Base-by-base conservation (phyloP, 2,888 invertebrate genomes). In the Parasteatoda lunata region DNA sequence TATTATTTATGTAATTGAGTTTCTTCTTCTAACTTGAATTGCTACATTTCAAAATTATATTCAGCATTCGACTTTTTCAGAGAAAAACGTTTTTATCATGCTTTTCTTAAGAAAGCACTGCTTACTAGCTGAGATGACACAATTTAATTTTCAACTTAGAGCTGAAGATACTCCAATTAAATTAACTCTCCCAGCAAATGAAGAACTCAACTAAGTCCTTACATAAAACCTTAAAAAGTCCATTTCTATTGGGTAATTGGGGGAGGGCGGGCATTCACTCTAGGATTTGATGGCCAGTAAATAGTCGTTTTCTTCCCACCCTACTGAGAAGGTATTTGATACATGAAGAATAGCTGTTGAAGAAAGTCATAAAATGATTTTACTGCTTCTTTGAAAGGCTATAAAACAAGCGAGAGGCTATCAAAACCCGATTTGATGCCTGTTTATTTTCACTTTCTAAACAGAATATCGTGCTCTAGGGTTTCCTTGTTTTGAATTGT, bases 251-350 rank as follows among this genome's bases (percentile, higher is more conserved):
- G 85, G 80, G 47, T 80, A 72, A 77, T 77, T 76, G 75, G 71
- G 72, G 72, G 72, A 76, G 66, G 80, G 85, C 65, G 80, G 48
- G 69, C 52, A 49, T 69, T 64, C 71, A 65, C 72, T 76, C 72
- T 51, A 68, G 69, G 77, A 77, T 82, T 81, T 82, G 81, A 87
- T 82, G 86, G 80, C 77, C 73, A 87, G 86, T 87, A 81, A 87
- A 87, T 73, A 87, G 77, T 72, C 72, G 70, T 87, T 75, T 87
- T 73, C 66, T 77, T 68, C 86, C 81, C 66, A 59, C 71, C 73
- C 47, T 76, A 66, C 71, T 68, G 71, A 59, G 77, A 80, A 86
- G 85, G 64, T 80, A 86, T 79, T 51, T 71, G 77, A 68, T 75
- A 77, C 52, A 54, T 68, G 72, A 68, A 6, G 47, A 80, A 76